These are phyloP conservation scores for Sander vitreus DNA, from an alignment of 2,113 vertebrate genomes.

Conservation along the genomic window DNA sequence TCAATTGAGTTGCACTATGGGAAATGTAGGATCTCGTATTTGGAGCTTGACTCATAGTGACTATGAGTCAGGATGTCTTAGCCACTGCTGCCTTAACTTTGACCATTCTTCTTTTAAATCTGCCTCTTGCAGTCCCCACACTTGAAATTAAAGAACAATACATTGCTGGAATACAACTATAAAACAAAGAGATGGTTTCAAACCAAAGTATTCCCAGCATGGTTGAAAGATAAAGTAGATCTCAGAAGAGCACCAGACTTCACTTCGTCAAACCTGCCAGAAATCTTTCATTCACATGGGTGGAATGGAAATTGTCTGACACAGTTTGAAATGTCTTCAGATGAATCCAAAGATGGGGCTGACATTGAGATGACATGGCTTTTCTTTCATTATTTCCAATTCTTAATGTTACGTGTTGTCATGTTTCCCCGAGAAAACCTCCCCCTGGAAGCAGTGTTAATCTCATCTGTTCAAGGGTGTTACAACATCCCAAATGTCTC, in stretches of 20 bases:
- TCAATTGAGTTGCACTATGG: no score
- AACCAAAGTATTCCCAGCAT: neutral
- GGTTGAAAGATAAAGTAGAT: neutral
- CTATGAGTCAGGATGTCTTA: neutral
- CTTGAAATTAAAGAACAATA: neutral
- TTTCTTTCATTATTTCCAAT: constrained; percentile 13
- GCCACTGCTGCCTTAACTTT: neutral
- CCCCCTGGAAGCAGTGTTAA: constrained; percentile 26
- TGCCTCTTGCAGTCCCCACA: neutral
- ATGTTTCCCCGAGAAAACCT: constrained; percentile 9
- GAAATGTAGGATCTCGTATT: no score
- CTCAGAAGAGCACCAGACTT: neutral
- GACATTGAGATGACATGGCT: constrained; percentile 7
- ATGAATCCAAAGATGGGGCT: neutral
- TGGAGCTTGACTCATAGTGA: no score
- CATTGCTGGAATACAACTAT: neutral
- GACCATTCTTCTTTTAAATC: neutral
- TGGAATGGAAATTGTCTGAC: neutral
- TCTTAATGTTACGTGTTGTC: neutral
- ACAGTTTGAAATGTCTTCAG: constrained; percentile 1
- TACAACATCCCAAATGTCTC: constrained; percentile 26
- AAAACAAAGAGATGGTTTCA: neutral
- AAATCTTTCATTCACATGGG: constrained; percentile 11
- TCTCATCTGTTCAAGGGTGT: constrained; percentile 50
- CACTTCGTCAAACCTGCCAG: constrained; percentile 8